Conservation (phyloP, 1,140 invertebrate genomes). For the Achroia grisella region DNA sequence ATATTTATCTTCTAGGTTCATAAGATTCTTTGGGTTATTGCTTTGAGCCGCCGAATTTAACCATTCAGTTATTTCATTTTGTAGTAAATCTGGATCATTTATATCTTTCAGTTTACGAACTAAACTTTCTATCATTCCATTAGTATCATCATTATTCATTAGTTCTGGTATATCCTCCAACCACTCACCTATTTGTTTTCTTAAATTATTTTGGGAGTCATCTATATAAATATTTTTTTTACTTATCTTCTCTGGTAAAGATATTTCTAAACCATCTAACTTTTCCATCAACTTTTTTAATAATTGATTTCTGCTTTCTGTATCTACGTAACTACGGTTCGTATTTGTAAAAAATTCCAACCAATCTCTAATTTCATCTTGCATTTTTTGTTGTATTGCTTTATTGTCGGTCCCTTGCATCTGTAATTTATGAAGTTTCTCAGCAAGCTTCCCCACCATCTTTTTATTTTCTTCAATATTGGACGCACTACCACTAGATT, state of each 20-base stretch:
- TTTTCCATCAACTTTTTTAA: background rate
- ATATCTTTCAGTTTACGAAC: background rate
- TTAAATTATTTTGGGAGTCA: too few species aligned
- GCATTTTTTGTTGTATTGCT: conserved; percentile 8
- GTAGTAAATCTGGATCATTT: background rate
- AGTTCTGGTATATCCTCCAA: conserved; percentile 7
- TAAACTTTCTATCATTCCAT: background rate
- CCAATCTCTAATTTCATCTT: conserved; percentile 19
- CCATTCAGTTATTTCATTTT: conserved; percentile 7
- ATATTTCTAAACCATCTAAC: background rate
- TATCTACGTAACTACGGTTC: background rate
- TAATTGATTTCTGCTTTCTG: background rate
- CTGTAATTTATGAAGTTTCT: conserved; percentile 18
- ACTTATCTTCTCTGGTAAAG: too few species aligned
- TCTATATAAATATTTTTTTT: too few species aligned
- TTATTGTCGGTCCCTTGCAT: conserved; percentile 2
- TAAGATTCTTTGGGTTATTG: too few species aligned
- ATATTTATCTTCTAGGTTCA: too few species aligned
- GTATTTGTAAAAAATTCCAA: conserved; percentile 12
- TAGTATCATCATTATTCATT: background rate
- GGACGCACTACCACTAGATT: background rate
- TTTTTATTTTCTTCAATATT: conserved; percentile 9
- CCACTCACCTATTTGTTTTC: conserved; percentile 3
- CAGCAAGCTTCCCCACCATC: conserved; percentile 11
- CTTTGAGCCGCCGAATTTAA: background rate